Percentiles rank a stretch among this genome's conserved stretches.
Evolutionary conservation across 2,113 vertebrate genomes (phyloP).

Genomic region (Notothenia rossii): DNA sequence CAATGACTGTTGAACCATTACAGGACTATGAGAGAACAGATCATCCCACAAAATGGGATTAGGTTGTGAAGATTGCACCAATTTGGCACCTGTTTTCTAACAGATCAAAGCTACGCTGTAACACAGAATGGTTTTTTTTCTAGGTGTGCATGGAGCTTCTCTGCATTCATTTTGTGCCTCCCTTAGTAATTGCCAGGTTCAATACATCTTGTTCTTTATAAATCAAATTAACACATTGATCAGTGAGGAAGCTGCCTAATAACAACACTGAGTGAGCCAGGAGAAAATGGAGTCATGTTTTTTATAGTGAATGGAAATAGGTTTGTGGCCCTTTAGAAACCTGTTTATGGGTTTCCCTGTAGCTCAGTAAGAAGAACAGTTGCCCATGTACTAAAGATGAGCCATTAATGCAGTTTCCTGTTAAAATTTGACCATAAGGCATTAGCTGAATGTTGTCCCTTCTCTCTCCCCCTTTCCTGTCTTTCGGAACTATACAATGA

Average conservation of each 20-base stretch:
- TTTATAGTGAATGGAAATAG: constrained; percentile 57
- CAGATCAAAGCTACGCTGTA: constrained; percentile 53
- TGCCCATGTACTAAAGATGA: no score
- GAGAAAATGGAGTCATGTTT: constrained; percentile 63
- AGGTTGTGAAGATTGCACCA: constrained; percentile 33
- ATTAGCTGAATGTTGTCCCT: no score
- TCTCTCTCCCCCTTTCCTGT: no score
- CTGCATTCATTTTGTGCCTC: constrained; percentile 60
- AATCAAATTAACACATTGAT: constrained; percentile 80
- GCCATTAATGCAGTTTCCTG: no score
- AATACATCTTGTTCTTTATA: constrained; percentile 78
- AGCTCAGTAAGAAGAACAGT: no score
- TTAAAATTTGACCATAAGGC: no score
- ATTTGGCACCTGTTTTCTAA: constrained; percentile 51
- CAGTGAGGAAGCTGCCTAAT: constrained; percentile 67
- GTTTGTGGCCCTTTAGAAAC: constrained; percentile 31
- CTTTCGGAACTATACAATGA: no score
- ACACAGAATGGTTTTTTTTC: constrained; percentile 52
- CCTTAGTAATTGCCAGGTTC: constrained; percentile 69
- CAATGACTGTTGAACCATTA: constrained; percentile 36
- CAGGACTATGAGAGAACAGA: constrained; percentile 15
- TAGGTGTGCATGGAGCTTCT: constrained; percentile 33
- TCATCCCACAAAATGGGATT: constrained; percentile 57
- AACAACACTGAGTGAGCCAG: constrained; percentile 59
- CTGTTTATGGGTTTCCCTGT: constrained; percentile 1